phyloP scores from a whole-genome alignment of 2,113 vertebrate genomes.

The Callipepla squamata region DNA sequence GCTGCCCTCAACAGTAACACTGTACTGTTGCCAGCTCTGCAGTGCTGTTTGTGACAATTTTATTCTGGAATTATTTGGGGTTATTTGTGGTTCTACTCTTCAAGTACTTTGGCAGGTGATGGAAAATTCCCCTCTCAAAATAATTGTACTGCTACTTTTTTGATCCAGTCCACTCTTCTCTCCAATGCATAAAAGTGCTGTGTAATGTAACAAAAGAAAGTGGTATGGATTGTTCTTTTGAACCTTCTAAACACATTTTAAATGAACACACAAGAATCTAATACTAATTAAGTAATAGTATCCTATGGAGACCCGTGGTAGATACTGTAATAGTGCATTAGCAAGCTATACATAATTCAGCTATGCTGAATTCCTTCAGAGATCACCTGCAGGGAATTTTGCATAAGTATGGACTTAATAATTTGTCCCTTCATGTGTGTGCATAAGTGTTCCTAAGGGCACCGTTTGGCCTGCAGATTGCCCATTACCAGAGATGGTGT shows the following conservation, averaged over 20 bases:
- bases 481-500: not conserved
- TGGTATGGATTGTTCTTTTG: not conserved
- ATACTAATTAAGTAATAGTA: constrained; percentile 46
- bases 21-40: not conserved
- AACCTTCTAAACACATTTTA: constrained; percentile 9
- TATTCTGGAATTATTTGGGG: not conserved
- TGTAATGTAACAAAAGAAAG: not conserved
- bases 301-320: constrained; percentile 34
- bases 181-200: not conserved
- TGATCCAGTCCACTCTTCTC: not conserved
- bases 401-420: constrained; percentile 1
- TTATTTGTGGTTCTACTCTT: not conserved
- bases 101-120: not conserved
- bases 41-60: not conserved
- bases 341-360: constrained; percentile 36
- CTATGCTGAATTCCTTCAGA: constrained; percentile 17
- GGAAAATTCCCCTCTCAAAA: not conserved
- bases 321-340: not conserved
- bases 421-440: constrained; percentile 6
- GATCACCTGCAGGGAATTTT: not conserved
- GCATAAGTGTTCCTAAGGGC: not conserved
- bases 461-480: not conserved
- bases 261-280: constrained; percentile 40
- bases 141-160: not conserved
- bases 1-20: not conserved